Percentiles rank a stretch among this genome's conserved stretches.
Conservation (phyloP, 2,888 invertebrate genomes). For the Pterobdella sp. region DNA sequence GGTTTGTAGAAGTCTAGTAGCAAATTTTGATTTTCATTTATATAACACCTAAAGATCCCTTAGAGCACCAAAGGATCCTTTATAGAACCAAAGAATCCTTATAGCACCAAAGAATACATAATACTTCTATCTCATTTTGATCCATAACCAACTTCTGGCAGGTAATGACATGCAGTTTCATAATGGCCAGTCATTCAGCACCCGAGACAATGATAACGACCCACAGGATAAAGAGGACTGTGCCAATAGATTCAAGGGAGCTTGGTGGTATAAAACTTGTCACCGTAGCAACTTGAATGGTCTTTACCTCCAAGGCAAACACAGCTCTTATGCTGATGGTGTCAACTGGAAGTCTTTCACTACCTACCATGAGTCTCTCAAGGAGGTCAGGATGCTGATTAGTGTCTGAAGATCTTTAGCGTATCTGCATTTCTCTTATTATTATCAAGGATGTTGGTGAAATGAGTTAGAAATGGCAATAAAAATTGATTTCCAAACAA, state of each 20-base stretch:
- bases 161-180: slow-evolving; percentile 24
- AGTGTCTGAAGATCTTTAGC: neutral
- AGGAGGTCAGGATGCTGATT: slow-evolving; percentile 20
- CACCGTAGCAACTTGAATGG: slow-evolving; percentile 31
- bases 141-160: neutral
- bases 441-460: too few relatives aligned
- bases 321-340: slow-evolving; percentile 26
- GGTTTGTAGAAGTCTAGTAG: too few relatives aligned
- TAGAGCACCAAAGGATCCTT: too few relatives aligned
- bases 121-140: too few relatives aligned
- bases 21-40: neutral
- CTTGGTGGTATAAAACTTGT: slow-evolving; percentile 31
- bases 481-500: too few relatives aligned
- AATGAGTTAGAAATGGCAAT: too few relatives aligned
- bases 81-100: too few relatives aligned
- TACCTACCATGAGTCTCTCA: slow-evolving; percentile 23
- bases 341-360: slow-evolving; percentile 17
- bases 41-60: neutral
- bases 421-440: too few relatives aligned
- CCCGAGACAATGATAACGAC: slow-evolving; percentile 27
- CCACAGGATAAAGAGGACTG: neutral
- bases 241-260: slow-evolving; percentile 18
- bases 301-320: slow-evolving; percentile 20
- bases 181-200: slow-evolving; percentile 22
- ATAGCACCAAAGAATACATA: too few relatives aligned